These are phyloP conservation scores for Melanostigma gelatinosum DNA, from an alignment of 2,113 vertebrate genomes.

Conservation along the genomic window DNA sequence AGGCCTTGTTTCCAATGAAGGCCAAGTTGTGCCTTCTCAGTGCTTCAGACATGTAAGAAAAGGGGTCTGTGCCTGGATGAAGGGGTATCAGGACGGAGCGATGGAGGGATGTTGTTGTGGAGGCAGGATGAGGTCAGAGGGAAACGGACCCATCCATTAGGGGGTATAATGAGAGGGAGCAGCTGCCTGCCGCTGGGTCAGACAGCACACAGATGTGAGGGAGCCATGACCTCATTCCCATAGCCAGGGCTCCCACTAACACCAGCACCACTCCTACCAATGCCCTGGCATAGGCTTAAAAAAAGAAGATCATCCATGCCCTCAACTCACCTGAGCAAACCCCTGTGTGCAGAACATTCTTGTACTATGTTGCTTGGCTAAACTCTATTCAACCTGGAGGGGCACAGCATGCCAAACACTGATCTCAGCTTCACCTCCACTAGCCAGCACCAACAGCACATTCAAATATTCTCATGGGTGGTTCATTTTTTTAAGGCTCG, in stretches of 20 bases:
- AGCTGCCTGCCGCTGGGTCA: slow-evolving; percentile 78
- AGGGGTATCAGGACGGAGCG: slow-evolving; percentile 33
- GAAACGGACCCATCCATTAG: slow-evolving; percentile 82
- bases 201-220: slow-evolving; percentile 76
- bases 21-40: slow-evolving; percentile 21
- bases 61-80: slow-evolving; percentile 28
- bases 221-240: slow-evolving; percentile 70
- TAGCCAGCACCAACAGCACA: slow-evolving; percentile 36
- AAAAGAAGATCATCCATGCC: slow-evolving; percentile 47
- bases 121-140: slow-evolving; percentile 81
- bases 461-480: slow-evolving; percentile 63
- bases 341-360: slow-evolving; percentile 1
- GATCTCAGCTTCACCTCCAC: slow-evolving; percentile 58
- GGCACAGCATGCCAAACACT: slow-evolving; percentile 53
- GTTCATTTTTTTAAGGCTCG: slow-evolving; percentile 43
- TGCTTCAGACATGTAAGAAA: slow-evolving; percentile 19
- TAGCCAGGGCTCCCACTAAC: slow-evolving; percentile 40
- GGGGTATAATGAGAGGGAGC: slow-evolving; percentile 79
- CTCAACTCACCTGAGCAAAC: slow-evolving; percentile 47
- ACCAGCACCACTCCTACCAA: slow-evolving; percentile 17
- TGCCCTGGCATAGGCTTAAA: slow-evolving; percentile 26
- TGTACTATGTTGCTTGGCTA: slow-evolving; percentile 41
- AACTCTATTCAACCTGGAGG: slow-evolving; percentile 63
- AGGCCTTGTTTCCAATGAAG: neutral
- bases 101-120: slow-evolving; percentile 64